Evolutionary conservation across 2,797 vertebrate genomes (phyloP), one percentile per base, ranked within the genome.

Genomic region (Smutsia temminckii): DNA sequence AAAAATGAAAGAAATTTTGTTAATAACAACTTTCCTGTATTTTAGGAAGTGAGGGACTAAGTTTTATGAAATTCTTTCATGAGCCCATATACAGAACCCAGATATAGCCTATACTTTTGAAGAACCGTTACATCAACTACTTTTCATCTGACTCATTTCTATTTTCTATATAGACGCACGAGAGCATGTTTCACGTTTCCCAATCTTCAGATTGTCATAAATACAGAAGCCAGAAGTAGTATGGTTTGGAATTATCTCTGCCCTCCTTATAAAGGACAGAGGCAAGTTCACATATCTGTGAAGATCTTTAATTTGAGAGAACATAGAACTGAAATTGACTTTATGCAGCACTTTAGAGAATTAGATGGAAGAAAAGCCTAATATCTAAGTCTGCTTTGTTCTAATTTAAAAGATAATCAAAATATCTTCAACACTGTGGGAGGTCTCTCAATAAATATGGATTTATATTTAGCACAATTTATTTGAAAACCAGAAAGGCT

Each of bases 401-500:
- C 49, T 92, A 88, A 89, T 86, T 96, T 95, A 91, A 96, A 90
- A 75, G 20, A 80, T 86, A 68, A 85, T 85, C 53, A 96, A 91
- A 95, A 68, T 88, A 74, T 34, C 40, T 80, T 88, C 59, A 87
- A 74, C 11, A 51, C 27, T 63, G 12, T 80, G 16, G n/a, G 51
- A 66, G 6, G 23, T 88, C 11, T 89, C 29, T 32, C 17, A 53
- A 64, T 86, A 95, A 94, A 93, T 46, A 89, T n/a, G 32, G 32
- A 49, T 75, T 94, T 69, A 80, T 91, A 93, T 61, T 91, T 95
- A 77, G 46, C 13, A 72, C 4, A 74, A 81, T 87, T 93, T 89
- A 68, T 80, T 83, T 97, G 59, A 87, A 90, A 97, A 63, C 20
- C 29, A 78, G 77, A 80, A 85, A 92, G 13, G 0, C 53, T 92